Evolutionary conservation across 2,888 invertebrate genomes (phyloP).

Genomic region (Opisthograptis luteolata): DNA sequence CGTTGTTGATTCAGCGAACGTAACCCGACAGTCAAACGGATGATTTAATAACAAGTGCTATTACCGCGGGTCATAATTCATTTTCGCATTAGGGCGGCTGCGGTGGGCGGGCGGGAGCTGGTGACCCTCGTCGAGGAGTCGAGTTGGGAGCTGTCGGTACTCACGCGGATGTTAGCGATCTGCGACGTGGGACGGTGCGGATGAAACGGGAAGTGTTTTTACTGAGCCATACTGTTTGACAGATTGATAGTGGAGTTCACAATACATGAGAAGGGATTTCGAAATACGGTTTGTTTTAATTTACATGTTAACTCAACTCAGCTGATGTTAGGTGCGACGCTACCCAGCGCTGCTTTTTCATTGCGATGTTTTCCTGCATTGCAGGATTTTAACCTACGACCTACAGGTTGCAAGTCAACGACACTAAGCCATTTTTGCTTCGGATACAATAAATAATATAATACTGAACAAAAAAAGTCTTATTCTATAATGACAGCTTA

Average conservation of each 20-base stretch:
- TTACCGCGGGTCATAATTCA: slow-evolving; percentile 63
- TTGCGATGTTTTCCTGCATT: too few species aligned
- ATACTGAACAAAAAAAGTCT: too few species aligned
- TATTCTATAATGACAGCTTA: too few species aligned
- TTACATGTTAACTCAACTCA: too few species aligned
- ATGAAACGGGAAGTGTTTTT: slow-evolving; percentile 10
- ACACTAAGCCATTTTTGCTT: too few species aligned
- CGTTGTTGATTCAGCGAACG: slow-evolving; percentile 30
- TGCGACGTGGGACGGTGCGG: slow-evolving; percentile 21
- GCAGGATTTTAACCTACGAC: too few species aligned
- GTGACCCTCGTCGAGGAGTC: slow-evolving; percentile 29
- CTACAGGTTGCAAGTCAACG: too few species aligned
- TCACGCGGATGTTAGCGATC: slow-evolving; percentile 37
- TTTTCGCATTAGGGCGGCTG: slow-evolving; percentile 55
- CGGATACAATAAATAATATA: too few species aligned
- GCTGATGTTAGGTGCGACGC: too few species aligned
- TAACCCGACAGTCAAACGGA: slow-evolving; percentile 27
- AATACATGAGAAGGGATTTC: too few species aligned
- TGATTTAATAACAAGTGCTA: slow-evolving; percentile 63
- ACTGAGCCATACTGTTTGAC: slow-evolving; percentile 15
- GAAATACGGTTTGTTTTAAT: too few species aligned
- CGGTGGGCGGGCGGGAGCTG: slow-evolving; percentile 33
- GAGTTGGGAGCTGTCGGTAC: slow-evolving; percentile 34
- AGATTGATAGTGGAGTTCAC: slow-evolving; percentile 15
- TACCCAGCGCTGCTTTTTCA: too few species aligned